Evolutionary conservation across 1,140 invertebrate species (phyloP).

Genomic region (Plodia interpunctella): DNA sequence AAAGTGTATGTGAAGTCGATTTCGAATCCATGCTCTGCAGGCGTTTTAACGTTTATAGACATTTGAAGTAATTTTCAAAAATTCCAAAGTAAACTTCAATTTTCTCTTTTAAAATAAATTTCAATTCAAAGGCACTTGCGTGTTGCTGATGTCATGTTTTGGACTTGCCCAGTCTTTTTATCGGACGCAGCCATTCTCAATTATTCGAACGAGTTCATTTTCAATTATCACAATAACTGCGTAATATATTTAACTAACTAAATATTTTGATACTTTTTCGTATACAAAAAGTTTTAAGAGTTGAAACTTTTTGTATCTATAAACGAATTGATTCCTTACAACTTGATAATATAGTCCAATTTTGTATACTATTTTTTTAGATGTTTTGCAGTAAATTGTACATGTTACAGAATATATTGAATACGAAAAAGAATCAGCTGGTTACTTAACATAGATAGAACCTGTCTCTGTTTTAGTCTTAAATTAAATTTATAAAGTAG

Average conservation of each 20-base stretch:
- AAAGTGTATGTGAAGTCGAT: no score
- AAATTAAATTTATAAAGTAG: not conserved
- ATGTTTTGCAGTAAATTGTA: not conserved
- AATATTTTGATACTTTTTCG: not conserved
- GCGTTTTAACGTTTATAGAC: not conserved
- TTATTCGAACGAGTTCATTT: slow-evolving; percentile 12
- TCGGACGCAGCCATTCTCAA: no score
- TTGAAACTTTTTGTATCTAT: no score
- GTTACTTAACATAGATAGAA: slow-evolving; percentile 7
- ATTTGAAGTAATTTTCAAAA: not conserved
- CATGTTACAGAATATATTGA: not conserved
- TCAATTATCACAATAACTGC: slow-evolving; percentile 18
- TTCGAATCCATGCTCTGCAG: no score
- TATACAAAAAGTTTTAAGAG: no score
- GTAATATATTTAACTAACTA: slow-evolving; percentile 15
- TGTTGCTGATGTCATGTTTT: not conserved
- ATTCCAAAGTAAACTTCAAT: no score
- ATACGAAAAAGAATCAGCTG: not conserved
- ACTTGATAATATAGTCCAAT: no score
- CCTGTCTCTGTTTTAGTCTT: slow-evolving; percentile 17
- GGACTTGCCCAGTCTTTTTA: no score
- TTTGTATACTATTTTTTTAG: not conserved
- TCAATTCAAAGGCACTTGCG: no score
- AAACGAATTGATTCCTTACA: no score
- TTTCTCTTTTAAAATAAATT: not conserved